Evolutionary conservation across 2,888 invertebrate species (phyloP), one percentile per base, ranked within the genome.

Genomic region (Erebia epiphron): DNA sequence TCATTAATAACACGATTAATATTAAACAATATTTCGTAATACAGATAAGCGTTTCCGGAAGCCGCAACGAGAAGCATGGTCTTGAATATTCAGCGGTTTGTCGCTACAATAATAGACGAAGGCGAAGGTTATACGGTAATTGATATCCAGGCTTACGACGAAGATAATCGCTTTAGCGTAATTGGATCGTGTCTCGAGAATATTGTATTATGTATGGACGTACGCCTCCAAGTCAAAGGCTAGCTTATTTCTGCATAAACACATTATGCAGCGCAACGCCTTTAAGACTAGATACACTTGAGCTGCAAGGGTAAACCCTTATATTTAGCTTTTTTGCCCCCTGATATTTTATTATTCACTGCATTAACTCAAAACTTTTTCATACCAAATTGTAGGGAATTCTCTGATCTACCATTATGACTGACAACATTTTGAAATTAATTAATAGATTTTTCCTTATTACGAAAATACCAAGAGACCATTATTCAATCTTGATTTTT

Each of bases 141-240:
- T 69, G 69, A 71, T 73, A 73, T 26, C 57, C 60, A 13, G 58
- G 60, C 64, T 69, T 60, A 67, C 67, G 70, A 66, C 26, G 54
- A 63, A 70, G 46, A 43, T 72, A 72, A 72, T 72, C 63, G 61
- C 26, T 61, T 73, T 67, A 70, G 16, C 54, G 73, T 70, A 73
- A 73, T 73, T 73, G 65, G 70, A 73, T 73, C 65, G 50, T 41
- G 66, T 63, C 68, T 64, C 46, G 61, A 26, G 26, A 50, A 68
- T 68, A 66, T 66, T 49, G 58, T 67, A 67, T 67, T 58, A 58
- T 61, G 21, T 49, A 58, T 66, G 21, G 57, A 43, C 13, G 52
- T 63, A 21, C 63, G 26, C 57, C 56, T 35, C 46, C 54, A 54
- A 35, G 56, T 46, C 63, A 52, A 26, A 54, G 49, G 56, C 50